These are phyloP conservation scores for Leucoraja ocellata DNA, from an alignment of 2,797 vertebrate genomes.

Conservation along the genomic window DNA sequence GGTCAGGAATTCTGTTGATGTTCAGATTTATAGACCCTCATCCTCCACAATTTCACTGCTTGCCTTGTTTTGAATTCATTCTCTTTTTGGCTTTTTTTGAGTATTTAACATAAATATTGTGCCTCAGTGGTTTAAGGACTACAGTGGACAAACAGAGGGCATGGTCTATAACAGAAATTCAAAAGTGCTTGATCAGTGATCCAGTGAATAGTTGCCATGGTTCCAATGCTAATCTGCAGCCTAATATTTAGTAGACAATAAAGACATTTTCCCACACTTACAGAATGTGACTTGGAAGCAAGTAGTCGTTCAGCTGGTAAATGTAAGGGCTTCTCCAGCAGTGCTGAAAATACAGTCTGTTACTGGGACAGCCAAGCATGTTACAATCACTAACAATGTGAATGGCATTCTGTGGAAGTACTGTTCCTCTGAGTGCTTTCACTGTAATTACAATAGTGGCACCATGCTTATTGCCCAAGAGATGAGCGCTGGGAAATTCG, in stretches of 20 bases:
- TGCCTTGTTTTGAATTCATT: background rate
- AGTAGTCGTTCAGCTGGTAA: background rate
- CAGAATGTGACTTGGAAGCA: constrained; percentile 18
- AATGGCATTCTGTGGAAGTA: background rate
- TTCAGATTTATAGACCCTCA: constrained; percentile 39
- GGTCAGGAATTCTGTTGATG: constrained; percentile 40
- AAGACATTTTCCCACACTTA: constrained; percentile 38
- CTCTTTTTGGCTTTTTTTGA: background rate
- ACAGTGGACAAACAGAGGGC: constrained; percentile 38
- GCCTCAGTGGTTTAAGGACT: constrained; percentile 28
- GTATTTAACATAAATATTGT: constrained; percentile 22
- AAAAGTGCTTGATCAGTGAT: constrained; percentile 43
- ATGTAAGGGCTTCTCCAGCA: constrained; percentile 6
- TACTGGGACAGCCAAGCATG: background rate
- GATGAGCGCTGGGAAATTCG: background rate
- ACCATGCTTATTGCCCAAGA: constrained; percentile 20
- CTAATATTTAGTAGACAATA: constrained; percentile 31
- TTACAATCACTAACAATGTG: background rate
- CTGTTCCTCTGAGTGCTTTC: background rate
- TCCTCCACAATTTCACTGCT: constrained; percentile 28
- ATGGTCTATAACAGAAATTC: constrained; percentile 45
- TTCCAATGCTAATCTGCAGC: constrained; percentile 30
- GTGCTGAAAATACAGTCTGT: background rate
- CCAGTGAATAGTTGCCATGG: constrained; percentile 39
- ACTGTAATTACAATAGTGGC: background rate